Evolutionary conservation across 2,888 invertebrate species (phyloP), one percentile per base, ranked within the genome.

Genomic region (Rhagophthalmus giganteus): DNA sequence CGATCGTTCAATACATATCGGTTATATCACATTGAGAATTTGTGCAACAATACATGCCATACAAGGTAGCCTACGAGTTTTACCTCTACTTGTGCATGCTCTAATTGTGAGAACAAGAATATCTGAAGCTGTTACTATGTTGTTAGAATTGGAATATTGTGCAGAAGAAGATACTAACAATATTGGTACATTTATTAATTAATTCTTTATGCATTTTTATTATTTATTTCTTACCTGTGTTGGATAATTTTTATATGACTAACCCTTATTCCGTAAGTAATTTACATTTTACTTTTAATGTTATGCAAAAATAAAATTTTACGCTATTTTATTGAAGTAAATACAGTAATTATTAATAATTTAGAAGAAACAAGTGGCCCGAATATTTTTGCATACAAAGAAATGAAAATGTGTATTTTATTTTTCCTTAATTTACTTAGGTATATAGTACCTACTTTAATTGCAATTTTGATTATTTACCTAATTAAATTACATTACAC

Each of bases 61-160:
- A 0, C 53, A 56, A 12, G 53, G 74, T 11, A 66, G 72, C 32
- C 54, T 76, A 4, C 59, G 64, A 1, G 56, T 75, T 12, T 48
- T 78, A 25, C 78, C 78, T 0, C 56, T 70, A 26, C 51, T 79
- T 15, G 63, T 72, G 33, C 69, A 75, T 11, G 57, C 74, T 2
- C 59, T 76, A 9, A 58, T 78, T 49, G 35, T 69, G 6, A 63
- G 69, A 11, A 69, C 70, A 30, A 72, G 75, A 39, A 62, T 76
- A 30, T 64, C 67, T 27, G 77, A 77, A 61, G 73, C 72, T 6
- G 71, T 74, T 16, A 61, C 70, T n/a, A 61, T 77, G 14, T 61
- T 79, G 9, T 70, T 74, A 28, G 76, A 77, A 64, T 64, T 79
- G 20, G 71, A 67, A 32, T 64, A 59, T 46, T 56, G 62, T 32